These are phyloP conservation scores for Pedionomus torquatus DNA, from an alignment of 2,113 vertebrate species.

Conservation along the genomic window DNA sequence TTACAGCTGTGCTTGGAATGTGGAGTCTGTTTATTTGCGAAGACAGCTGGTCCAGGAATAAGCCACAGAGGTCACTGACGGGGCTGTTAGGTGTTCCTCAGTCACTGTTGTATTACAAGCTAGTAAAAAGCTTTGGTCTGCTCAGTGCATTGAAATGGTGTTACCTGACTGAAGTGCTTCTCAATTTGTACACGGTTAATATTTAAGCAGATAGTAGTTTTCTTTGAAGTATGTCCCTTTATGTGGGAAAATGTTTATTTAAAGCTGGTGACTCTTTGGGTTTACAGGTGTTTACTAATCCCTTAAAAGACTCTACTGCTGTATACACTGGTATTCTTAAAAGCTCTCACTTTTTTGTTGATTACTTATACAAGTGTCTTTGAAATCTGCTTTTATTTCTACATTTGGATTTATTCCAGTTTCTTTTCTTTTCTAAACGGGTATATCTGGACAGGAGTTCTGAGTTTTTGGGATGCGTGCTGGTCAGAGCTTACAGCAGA, in stretches of 20 bases:
- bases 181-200: neutral
- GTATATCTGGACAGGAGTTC: neutral
- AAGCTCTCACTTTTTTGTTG: neutral
- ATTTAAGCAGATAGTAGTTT: neutral
- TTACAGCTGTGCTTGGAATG: slow-evolving; percentile 28
- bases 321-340: neutral
- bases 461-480: no score
- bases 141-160: neutral
- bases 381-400: neutral
- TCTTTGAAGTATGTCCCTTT: neutral
- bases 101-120: neutral
- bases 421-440: neutral
- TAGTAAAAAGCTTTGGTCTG: neutral
- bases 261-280: neutral
- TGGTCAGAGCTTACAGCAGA: neutral
- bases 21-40: slow-evolving; percentile 20
- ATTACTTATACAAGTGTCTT: neutral
- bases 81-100: neutral
- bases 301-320: neutral
- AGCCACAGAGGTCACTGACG: neutral
- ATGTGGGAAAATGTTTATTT: neutral
- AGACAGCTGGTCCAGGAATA: neutral
- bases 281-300: neutral
- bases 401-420: neutral
- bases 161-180: neutral